These are phyloP conservation scores for Belonocnema kinseyi DNA, from an alignment of 1,140 invertebrate genomes.

Conservation along the genomic window DNA sequence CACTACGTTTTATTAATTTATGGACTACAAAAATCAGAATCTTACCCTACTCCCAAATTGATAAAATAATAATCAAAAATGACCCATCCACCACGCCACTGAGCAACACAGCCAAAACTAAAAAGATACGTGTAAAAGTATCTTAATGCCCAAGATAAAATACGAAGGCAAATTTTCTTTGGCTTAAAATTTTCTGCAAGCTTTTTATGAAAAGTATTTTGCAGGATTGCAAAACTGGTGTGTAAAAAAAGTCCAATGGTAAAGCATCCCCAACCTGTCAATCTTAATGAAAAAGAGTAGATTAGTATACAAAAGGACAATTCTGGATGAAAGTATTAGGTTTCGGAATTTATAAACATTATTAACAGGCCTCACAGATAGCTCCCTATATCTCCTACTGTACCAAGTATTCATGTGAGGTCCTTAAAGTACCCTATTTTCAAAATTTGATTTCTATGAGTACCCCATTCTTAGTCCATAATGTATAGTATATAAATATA, in stretches of 20 bases:
- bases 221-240: slow-evolving; percentile 71
- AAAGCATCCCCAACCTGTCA: neutral
- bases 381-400: no score
- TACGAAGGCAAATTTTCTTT: neutral
- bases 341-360: no score
- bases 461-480: no score
- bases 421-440: no score
- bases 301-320: no score
- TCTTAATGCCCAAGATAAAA: neutral
- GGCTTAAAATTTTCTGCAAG: slow-evolving; percentile 39
- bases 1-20: no score
- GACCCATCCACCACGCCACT: slow-evolving; percentile 81
- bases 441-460: no score
- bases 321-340: no score
- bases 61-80: slow-evolving; percentile 72
- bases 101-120: slow-evolving; percentile 76
- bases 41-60: slow-evolving; percentile 17
- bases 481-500: no score
- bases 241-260: slow-evolving; percentile 59
- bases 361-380: no score
- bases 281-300: neutral
- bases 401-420: no score
- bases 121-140: slow-evolving; percentile 78
- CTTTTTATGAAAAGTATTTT: slow-evolving; percentile 54
- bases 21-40: neutral